Evolutionary conservation across 2,113 vertebrate species (phyloP), one percentile per base, ranked within the genome.

Genomic region (Corynorhinus townsendii): DNA sequence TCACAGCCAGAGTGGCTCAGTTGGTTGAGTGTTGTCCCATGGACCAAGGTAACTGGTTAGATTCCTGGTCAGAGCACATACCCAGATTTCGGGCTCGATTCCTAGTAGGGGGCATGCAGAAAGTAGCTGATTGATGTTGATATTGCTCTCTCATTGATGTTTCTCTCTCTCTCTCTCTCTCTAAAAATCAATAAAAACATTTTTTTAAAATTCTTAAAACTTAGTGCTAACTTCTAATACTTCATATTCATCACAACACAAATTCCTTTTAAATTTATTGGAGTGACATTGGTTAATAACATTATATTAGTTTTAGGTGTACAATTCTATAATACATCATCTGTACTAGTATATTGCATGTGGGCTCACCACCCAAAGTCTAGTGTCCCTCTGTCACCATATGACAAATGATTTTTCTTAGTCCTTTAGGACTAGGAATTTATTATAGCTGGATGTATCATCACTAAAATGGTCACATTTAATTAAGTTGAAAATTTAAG

Each of bases 401-500:
- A 45, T 64, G 43, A 89, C 54, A 92, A 80, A 72, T 66, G 10
- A 47, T 62, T 93, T 94, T 93, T 89, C 47, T 62, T 81, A 73
- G 76, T 85, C 22, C 30, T 47, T 24, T 66, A 49, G 43, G 26
- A 52, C 19, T 95, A 0, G 69, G 38, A 83, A 91, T 93, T 96
- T 93, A 87, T 83, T 86, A 62, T 87, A 84, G 38, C n/a, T 33
- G 11, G 38, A 30, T 69, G 2, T 81, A 66, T 75, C 56, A 64
- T 71, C 26, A 72, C 43, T 94, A 68, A 94, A 95, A 62, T 92
- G 92, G 64, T 81, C 93, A 38, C 38, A 35, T 91, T 24, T 85
- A 91, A 38, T 95, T 95, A 86, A 81, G 14, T 86, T 86, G 47
- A 89, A 94, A 94, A 81, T 49, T 17, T 66, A 47, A 85, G 15